phyloP scores from a whole-genome alignment of 1,140 invertebrate genomes.

The Monomorium pharaonis region DNA sequence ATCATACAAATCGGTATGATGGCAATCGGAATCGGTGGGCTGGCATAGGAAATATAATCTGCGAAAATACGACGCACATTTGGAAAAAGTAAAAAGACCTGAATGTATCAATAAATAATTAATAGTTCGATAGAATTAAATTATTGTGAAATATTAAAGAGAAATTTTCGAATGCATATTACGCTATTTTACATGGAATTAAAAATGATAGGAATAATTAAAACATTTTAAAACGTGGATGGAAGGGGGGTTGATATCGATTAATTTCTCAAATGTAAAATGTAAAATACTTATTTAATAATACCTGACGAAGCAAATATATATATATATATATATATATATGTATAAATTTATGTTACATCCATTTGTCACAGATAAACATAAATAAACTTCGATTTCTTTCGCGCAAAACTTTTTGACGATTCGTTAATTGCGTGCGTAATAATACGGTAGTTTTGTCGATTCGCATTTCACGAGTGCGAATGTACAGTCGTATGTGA shows the following conservation, averaged over 20 bases:
- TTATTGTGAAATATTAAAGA: neutral
- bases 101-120: neutral
- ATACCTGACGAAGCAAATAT: conserved; percentile 68
- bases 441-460: neutral
- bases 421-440: neutral
- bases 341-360: conserved; percentile 74
- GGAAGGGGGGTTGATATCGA: neutral
- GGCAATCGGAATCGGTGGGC: too few species aligned
- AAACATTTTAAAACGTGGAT: neutral
- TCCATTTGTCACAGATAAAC: conserved; percentile 47
- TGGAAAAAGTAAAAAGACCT: neutral
- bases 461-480: neutral
- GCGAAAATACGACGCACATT: neutral
- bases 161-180: neutral
- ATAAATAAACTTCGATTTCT: conserved; percentile 56
- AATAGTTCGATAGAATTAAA: conserved; percentile 1
- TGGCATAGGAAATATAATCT: neutral
- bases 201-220: neutral
- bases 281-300: conserved; percentile 75
- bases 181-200: neutral
- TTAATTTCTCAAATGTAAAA: conserved; percentile 6
- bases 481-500: neutral
- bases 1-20: neutral
- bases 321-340: conserved; percentile 58
- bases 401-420: neutral